phyloP scores from a whole-genome alignment of 1,140 invertebrate genomes.

The Drosophila littoralis region DNA sequence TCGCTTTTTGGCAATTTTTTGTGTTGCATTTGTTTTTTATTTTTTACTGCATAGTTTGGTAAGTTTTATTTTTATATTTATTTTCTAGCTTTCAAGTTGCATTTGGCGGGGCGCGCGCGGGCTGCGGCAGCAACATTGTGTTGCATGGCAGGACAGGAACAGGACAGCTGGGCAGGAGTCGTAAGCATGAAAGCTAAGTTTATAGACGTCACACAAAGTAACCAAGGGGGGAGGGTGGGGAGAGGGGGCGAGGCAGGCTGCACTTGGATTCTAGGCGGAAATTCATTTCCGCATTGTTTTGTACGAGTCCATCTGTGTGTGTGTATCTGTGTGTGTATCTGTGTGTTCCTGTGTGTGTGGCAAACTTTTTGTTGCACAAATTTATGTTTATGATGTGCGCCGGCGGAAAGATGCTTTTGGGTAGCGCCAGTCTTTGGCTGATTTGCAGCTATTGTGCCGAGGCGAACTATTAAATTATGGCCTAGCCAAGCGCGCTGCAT shows the following conservation, averaged over 20 bases:
- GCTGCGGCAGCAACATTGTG: constrained; percentile 63
- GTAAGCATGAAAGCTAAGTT: constrained; percentile 75
- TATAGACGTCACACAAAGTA: constrained; percentile 70
- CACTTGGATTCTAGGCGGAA: constrained; percentile 70
- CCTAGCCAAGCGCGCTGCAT: constrained; percentile 23
- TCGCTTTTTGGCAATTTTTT: constrained; percentile 5
- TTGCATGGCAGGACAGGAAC: constrained; percentile 48
- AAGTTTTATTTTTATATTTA: constrained; percentile 36
- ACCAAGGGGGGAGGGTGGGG: constrained; percentile 4
- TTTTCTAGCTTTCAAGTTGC: constrained; percentile 71
- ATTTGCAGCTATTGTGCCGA: constrained; percentile 73
- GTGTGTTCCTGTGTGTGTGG: constrained; percentile 23
- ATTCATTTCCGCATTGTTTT: constrained; percentile 79
- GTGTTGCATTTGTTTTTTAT: constrained; percentile 4
- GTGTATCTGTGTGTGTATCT: constrained; percentile 25
- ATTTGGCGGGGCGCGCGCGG: constrained; percentile 19
- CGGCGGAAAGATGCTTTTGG: constrained; percentile 73
- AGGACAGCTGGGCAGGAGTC: constrained; percentile 65
- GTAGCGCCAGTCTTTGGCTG: constrained; percentile 65
- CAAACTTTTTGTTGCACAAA: constrained; percentile 53
- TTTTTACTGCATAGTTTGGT: constrained; percentile 50
- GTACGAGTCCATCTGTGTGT: background rate
- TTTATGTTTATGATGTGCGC: constrained; percentile 80
- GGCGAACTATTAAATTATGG: constrained; percentile 64
- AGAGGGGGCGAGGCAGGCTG: constrained; percentile 13